Conservation (phyloP, 2,797 vertebrate species). For the Fundulus diaphanus region DNA sequence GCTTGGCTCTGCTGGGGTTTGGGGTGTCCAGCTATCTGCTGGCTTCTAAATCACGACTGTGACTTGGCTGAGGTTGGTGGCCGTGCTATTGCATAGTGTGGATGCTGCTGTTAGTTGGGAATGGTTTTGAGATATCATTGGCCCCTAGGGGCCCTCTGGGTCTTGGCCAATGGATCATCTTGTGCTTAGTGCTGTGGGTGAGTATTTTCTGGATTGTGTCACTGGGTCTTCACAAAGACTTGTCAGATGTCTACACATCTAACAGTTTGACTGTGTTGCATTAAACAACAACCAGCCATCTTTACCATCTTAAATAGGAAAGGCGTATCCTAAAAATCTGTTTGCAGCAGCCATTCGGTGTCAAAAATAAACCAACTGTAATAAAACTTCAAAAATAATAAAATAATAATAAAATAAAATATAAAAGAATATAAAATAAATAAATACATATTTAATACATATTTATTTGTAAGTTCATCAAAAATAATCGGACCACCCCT, state of each 20-base stretch:
- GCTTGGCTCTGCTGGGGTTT: not conserved
- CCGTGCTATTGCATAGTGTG: not conserved
- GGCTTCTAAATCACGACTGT: too few species aligned
- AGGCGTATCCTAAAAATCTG: not conserved
- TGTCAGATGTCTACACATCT: too few species aligned
- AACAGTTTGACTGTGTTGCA: not conserved
- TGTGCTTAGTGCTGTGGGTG: not conserved
- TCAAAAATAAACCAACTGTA: not conserved
- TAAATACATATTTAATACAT: too few species aligned
- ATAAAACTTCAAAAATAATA: not conserved
- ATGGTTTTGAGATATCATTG: not conserved
- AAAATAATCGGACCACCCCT: not conserved
- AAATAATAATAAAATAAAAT: not conserved
- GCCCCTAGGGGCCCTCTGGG: not conserved
- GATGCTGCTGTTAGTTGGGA: not conserved
- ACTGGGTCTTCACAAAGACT: not conserved
- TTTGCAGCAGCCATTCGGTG: not conserved
- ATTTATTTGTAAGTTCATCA: too few species aligned
- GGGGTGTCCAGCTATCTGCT: too few species aligned
- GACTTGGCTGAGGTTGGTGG: not conserved
- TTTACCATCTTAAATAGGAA: not conserved
- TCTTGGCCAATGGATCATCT: not conserved
- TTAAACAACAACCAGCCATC: not conserved
- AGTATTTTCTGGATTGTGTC: not conserved
- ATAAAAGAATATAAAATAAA: not conserved